A percentile compares a stretch with the other conserved stretches of the same genome.
Conservation (phyloP, 2,797 vertebrate genomes). For the Thripadectes ignobilis region DNA sequence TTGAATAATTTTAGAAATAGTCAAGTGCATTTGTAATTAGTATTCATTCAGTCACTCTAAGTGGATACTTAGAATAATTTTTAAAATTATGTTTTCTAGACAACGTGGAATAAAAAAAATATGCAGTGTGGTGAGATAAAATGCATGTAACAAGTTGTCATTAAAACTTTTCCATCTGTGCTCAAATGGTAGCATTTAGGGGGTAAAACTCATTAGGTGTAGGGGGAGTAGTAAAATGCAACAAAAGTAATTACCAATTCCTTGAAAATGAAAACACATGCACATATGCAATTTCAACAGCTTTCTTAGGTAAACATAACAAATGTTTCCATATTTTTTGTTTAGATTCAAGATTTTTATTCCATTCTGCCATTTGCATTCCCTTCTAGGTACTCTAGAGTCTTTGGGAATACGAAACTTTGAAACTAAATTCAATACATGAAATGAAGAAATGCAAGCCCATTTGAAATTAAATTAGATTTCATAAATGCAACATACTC, state of each 20-base stretch:
- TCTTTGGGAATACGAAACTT: not conserved
- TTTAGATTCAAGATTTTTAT: not conserved
- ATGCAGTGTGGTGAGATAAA: not conserved
- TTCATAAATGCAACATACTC: not conserved
- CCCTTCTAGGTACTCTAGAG: not conserved
- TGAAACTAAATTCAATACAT: not conserved
- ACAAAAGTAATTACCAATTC: not conserved
- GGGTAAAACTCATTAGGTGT: not conserved
- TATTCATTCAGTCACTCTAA: not conserved
- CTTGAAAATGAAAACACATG: not conserved
- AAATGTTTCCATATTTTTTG: not conserved
- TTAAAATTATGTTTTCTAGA: not conserved
- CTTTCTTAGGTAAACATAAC: not conserved
- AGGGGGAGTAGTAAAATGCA: not conserved
- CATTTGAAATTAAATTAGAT: not conserved
- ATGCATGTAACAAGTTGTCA: not conserved
- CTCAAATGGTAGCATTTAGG: not conserved
- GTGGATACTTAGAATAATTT: not conserved
- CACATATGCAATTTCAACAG: not conserved
- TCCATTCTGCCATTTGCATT: not conserved
- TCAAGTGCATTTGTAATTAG: not conserved
- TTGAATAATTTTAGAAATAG: not conserved
- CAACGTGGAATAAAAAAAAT: not conserved
- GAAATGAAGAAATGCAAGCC: not conserved
- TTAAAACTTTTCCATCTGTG: not conserved